These are phyloP conservation scores for Nestor notabilis DNA, from an alignment of 2,113 vertebrate species.

Conservation along the genomic window DNA sequence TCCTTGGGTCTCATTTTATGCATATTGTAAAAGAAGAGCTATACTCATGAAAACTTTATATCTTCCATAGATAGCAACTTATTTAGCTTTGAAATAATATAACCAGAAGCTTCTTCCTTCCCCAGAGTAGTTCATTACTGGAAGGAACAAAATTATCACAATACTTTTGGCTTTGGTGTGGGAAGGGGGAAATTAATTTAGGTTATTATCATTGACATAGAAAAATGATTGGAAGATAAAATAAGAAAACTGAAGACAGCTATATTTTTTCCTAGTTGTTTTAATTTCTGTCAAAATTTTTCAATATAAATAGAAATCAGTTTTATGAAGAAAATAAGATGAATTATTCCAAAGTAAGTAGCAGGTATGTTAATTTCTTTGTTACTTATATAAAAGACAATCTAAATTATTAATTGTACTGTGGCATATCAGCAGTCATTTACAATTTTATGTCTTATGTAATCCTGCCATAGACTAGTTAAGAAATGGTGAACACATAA, in stretches of 20 bases:
- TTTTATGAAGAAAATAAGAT: not conserved
- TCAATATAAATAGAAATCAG: not conserved
- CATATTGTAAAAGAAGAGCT: not conserved
- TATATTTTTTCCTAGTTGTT: not conserved
- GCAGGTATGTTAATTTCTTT: not conserved
- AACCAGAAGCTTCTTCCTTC: not conserved
- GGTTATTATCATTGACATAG: not conserved
- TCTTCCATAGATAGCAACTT: not conserved
- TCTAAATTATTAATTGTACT: not conserved
- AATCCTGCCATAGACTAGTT: not conserved
- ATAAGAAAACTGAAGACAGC: not conserved
- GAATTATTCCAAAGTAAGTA: not conserved
- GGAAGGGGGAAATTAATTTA: not conserved
- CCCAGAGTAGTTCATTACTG: not conserved
- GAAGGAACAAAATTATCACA: not conserved
- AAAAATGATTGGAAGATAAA: not conserved
- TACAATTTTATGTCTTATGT: not conserved
- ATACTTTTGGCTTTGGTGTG: not conserved
- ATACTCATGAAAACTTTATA: not conserved
- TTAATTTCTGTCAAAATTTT: not conserved
- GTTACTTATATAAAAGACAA: not conserved
- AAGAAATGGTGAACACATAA: not conserved
- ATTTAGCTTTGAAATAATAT: not conserved
- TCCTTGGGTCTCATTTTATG: not conserved
- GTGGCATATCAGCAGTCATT: not conserved